Conservation (phyloP, 37 sponge, comb jelly and placozoan species). For the Beroe forskalii region DNA sequence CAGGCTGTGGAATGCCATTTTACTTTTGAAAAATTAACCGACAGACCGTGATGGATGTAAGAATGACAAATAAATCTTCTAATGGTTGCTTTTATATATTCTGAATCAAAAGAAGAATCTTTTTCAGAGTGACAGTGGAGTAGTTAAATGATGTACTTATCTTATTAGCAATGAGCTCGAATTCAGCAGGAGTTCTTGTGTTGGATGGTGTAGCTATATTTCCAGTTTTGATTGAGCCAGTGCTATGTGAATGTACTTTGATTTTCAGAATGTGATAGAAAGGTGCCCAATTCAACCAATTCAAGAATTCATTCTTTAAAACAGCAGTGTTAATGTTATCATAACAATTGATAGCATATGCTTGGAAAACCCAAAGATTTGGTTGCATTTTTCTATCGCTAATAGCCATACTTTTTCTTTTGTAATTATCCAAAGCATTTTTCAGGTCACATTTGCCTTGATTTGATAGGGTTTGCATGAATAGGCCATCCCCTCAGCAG, state of each 20-base stretch:
- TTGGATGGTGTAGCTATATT: too few species aligned
- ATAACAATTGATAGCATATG: neutral
- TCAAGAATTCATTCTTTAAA: neutral
- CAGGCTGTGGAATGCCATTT: neutral
- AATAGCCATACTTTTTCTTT: neutral
- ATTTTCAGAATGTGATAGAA: neutral
- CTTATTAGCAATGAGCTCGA: too few species aligned
- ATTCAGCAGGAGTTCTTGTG: too few species aligned
- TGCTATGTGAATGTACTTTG: neutral
- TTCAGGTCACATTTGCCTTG: neutral
- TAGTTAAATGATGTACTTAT: neutral
- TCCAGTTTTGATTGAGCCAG: too few species aligned
- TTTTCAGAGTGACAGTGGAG: neutral
- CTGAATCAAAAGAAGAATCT: too few species aligned
- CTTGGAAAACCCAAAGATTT: neutral
- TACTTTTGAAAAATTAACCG: neutral
- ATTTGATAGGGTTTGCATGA: too few species aligned
- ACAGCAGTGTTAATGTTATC: neutral
- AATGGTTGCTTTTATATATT: too few species aligned
- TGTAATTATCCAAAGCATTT: neutral
- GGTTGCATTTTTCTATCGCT: too few species aligned
- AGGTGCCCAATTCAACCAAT: neutral
- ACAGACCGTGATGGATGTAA: neutral
- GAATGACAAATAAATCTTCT: neutral
- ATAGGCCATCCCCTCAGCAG: neutral